phyloP scores from a whole-genome alignment of 2,797 vertebrate genomes.

The Alfaro cultratus region DNA sequence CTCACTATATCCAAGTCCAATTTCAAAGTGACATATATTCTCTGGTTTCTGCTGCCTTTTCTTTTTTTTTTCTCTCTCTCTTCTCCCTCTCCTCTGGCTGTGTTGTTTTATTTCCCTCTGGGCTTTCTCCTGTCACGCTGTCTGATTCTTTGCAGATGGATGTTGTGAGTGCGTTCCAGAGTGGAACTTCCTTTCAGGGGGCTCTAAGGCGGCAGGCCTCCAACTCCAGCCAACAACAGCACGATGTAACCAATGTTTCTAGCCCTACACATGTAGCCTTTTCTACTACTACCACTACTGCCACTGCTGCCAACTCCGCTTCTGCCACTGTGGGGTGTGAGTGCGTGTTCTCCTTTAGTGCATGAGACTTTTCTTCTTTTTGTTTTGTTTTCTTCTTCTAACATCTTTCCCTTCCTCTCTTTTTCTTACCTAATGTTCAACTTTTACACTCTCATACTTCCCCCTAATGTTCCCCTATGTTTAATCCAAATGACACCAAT shows the following conservation, averaged over 20 bases:
- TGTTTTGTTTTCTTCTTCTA: constrained; percentile 74
- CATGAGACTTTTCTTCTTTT: constrained; percentile 86
- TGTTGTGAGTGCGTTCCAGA: constrained; percentile 99
- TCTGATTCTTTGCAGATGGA: constrained; percentile 99
- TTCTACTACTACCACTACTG: constrained; percentile 90
- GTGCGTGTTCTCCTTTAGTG: constrained; percentile 99
- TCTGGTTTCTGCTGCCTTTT: constrained; percentile 77
- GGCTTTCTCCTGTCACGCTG: constrained; percentile 85
- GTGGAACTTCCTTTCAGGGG: constrained; percentile 99
- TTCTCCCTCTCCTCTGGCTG: constrained; percentile 77
- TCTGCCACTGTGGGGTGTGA: constrained; percentile 99
- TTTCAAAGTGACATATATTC: constrained; percentile 67
- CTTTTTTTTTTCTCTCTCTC: constrained; percentile 62
- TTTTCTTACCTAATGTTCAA: constrained; percentile 89
- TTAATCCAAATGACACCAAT: constrained; percentile 69
- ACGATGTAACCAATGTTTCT: constrained; percentile 99
- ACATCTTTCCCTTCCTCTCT: constrained; percentile 89
- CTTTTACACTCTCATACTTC: constrained; percentile 89
- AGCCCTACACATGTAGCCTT: constrained; percentile 99
- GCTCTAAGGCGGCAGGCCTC: constrained; percentile 99
- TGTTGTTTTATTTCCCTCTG: constrained; percentile 68
- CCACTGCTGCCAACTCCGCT: constrained; percentile 94
- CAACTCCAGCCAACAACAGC: constrained; percentile 99
- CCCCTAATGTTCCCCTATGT: constrained; percentile 85
- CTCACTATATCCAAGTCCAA: constrained; percentile 61